Evolutionary conservation across 2,113 vertebrate species (phyloP).

Genomic region (Theropithecus gelada): DNA sequence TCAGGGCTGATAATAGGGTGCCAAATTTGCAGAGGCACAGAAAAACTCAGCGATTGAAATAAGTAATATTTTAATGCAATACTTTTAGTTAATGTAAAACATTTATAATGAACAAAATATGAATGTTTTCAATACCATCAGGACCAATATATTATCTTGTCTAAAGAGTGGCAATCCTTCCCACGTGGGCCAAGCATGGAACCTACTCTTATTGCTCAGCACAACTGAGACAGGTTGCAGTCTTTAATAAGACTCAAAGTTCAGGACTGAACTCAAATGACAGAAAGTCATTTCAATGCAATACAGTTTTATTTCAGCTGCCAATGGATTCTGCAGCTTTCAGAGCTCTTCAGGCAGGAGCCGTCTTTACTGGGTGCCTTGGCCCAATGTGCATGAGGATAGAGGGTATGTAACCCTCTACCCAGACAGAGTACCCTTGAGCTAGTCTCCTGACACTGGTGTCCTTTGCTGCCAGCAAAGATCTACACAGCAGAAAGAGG

Average conservation of each 20-base stretch:
- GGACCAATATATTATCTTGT: background rate
- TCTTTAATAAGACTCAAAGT: background rate
- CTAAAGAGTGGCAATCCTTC: background rate
- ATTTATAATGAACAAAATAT: background rate
- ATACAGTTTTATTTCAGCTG: background rate
- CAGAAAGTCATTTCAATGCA: background rate
- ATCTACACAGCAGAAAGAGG: background rate
- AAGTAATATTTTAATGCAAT: background rate
- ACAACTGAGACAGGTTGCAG: background rate
- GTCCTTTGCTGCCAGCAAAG: background rate
- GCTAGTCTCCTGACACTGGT: background rate
- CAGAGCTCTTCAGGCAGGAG: background rate
- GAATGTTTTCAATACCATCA: background rate
- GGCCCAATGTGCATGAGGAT: background rate
- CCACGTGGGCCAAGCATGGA: background rate
- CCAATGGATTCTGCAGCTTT: background rate
- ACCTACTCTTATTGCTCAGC: background rate
- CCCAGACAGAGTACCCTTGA: background rate
- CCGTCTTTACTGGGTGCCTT: background rate
- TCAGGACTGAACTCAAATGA: background rate
- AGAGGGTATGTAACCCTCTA: background rate
- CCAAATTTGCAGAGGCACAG: background rate
- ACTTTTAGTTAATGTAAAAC: background rate
- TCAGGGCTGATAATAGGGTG: background rate
- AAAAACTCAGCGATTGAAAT: background rate